phyloP scores from a whole-genome alignment of 2,113 vertebrate genomes.

The Zosterops pallidus region DNA sequence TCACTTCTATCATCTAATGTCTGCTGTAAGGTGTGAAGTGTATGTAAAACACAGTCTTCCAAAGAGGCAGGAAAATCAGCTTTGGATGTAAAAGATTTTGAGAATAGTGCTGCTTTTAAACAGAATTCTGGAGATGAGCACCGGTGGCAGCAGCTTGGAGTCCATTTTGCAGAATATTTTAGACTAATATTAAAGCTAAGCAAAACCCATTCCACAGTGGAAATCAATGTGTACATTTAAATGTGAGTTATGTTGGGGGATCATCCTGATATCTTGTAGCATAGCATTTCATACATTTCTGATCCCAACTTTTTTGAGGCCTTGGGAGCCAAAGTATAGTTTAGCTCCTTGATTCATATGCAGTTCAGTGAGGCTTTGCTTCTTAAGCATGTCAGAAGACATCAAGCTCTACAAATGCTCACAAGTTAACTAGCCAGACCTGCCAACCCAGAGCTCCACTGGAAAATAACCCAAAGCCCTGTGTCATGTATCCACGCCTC shows the following conservation, averaged over 20 bases:
- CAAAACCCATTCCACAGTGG: neutral
- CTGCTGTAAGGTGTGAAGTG: neutral
- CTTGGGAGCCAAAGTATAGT: neutral
- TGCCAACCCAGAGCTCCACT: neutral
- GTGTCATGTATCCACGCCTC: neutral
- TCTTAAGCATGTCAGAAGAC: neutral
- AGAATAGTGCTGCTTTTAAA: neutral
- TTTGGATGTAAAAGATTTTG: neutral
- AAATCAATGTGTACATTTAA: neutral
- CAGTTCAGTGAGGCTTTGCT: neutral
- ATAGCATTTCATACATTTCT: neutral
- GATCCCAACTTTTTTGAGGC: neutral
- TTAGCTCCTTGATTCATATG: neutral
- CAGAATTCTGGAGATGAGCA: neutral
- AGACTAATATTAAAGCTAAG: neutral
- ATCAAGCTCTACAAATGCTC: conserved; percentile 22
- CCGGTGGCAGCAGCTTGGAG: neutral
- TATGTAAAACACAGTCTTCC: neutral
- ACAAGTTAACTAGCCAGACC: neutral
- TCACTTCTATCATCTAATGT: neutral
- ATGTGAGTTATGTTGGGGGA: neutral
- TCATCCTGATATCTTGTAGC: neutral
- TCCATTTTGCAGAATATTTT: neutral
- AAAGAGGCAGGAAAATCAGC: neutral
- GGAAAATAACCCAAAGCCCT: neutral